Base-by-base conservation (phyloP, 2,888 invertebrate genomes). In the Dioctria linearis region DNA sequence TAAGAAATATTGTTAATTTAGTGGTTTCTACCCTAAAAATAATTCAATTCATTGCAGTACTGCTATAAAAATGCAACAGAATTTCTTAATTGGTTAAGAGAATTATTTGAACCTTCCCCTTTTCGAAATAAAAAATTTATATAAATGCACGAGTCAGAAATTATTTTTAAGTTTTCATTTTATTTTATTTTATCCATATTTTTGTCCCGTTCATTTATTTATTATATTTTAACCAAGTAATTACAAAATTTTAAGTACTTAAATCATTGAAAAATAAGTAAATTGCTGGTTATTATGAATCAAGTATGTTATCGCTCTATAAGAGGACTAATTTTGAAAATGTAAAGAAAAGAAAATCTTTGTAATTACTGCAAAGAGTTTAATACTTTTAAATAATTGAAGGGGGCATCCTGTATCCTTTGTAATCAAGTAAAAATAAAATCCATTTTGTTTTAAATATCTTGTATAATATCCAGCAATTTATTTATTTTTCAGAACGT, bases 401-500 rank as follows among this genome's bases (percentile, higher is more conserved):
- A 80, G 80, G 79, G 82, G 83, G 66, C 80, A 79, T 79, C 51
- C 67, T 69, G 40, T 76, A 78, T 39, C 59, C 43, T 42, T 78
- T 11, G n/a, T 54, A 54, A 25, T 25, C 25, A 25, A 46, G 49
- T 46, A 46, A 9, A 71, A 73, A 67, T 46, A 67, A 73, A 51
- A 40, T 0, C 11, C n/a, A 11, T 54, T n/a, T 65, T 79, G 78
- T 73, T 8, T 78, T 78, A 80, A 82, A 69, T 67, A 51, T 81
- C 40, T 67, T 63, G 59, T 67, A 46, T 75, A 39, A 79, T 78
- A 79, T 86, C 87, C 88, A 87, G 87, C 88, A 88, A 87, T 87
- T 88, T 87, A 86, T 87, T 87, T 86, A 86, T 83, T 85, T 87
- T 87, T 84, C 87, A 89, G 88, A 88, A 86, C 88, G 88, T 85